phyloP scores from a whole-genome alignment of 2,797 vertebrate species.

The Delichon dasypus region DNA sequence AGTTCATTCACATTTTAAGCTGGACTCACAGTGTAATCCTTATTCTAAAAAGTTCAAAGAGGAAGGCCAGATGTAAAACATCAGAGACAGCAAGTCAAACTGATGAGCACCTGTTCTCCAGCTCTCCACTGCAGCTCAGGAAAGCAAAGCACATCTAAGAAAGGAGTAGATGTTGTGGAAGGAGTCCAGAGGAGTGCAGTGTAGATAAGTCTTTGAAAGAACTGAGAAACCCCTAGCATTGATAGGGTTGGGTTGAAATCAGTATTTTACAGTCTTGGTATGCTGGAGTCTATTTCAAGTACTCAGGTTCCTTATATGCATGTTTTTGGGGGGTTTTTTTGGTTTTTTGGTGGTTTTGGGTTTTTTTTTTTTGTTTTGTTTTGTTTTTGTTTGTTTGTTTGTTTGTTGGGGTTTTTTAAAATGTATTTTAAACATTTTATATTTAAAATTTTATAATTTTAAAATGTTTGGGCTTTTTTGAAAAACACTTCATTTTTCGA shows the following conservation, averaged over 20 bases:
- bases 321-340: too few species aligned
- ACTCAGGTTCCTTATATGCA: background rate
- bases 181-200: background rate
- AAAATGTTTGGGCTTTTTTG: fast-evolving
- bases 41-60: background rate
- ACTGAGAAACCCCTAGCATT: background rate
- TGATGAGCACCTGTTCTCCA: background rate
- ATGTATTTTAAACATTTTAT: background rate
- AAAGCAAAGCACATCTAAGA: background rate
- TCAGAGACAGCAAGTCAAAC: background rate
- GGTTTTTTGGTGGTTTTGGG: too few species aligned
- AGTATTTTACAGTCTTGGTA: background rate
- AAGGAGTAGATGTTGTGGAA: background rate
- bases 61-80: background rate
- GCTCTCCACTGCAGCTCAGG: background rate
- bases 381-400: too few species aligned
- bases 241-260: background rate
- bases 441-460: background rate
- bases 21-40: background rate
- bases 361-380: too few species aligned
- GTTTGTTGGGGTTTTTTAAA: background rate
- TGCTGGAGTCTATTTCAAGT: background rate
- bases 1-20: background rate
- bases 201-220: background rate
- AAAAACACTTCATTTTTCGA: background rate